A percentile compares a stretch with the other conserved stretches of the same genome.
phyloP scores from a whole-genome alignment of 2,888 invertebrate species.

The Deilephila elpenor region DNA sequence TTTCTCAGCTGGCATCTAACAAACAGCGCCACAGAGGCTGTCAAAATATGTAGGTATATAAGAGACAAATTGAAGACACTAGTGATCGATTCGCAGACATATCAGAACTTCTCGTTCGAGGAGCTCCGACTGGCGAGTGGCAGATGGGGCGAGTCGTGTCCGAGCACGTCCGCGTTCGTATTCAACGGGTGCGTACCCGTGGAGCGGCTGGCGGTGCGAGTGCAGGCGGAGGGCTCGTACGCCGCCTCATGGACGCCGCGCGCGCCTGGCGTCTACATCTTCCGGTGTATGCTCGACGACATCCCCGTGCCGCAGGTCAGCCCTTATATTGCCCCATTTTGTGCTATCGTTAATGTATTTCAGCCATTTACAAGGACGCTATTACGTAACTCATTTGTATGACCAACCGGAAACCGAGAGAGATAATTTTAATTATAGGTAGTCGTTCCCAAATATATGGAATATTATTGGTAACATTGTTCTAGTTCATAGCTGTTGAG shows the following conservation, averaged over 20 bases:
- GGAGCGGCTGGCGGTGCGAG: constrained; percentile 91
- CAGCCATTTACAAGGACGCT: no score
- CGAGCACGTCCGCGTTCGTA: constrained; percentile 54
- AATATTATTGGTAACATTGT: no score
- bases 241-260: constrained; percentile 96
- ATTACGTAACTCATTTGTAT: not conserved
- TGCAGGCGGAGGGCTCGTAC: constrained; percentile 92
- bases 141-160: constrained; percentile 74
- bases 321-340: constrained; percentile 17
- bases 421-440: not conserved
- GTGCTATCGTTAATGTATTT: no score
- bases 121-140: constrained; percentile 89
- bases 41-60: no score
- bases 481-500: no score
- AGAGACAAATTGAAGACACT: no score
- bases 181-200: constrained; percentile 75
- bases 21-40: no score
- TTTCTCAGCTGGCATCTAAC: no score
- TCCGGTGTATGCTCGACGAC: constrained; percentile 94
- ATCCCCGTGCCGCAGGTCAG: constrained; percentile 88
- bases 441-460: no score
- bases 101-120: constrained; percentile 97
- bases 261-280: constrained; percentile 94
- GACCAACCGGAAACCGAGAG: not conserved
- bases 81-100: constrained; percentile 84